Evolutionary conservation across 2,888 invertebrate genomes (phyloP).

Genomic region (Elgonia sp.): DNA sequence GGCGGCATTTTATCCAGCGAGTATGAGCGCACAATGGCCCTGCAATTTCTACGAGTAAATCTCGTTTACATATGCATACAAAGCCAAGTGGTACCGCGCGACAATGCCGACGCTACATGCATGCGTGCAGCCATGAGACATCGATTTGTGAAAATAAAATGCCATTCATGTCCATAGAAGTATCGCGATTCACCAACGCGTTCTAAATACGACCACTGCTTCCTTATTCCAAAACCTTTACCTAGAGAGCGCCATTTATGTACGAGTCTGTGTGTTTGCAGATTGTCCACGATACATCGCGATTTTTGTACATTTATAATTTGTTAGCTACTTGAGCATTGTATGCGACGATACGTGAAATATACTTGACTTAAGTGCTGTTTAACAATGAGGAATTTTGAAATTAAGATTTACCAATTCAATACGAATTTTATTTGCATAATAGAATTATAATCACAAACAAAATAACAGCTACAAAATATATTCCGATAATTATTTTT

Average conservation of each 20-base stretch:
- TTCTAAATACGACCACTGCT: conserved; percentile 69
- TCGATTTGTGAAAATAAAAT: conserved; percentile 82
- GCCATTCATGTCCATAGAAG: conserved; percentile 81
- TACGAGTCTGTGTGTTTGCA: conserved; percentile 42
- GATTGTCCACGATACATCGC: conserved; percentile 66
- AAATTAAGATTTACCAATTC: conserved; percentile 41
- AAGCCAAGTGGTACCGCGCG: conserved; percentile 79
- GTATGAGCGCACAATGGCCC: conserved; percentile 79
- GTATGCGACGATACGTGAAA: conserved; percentile 61
- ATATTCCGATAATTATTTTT: neutral
- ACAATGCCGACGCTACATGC: conserved; percentile 78
- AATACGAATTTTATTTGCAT: conserved; percentile 26
- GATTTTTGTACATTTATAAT: conserved; percentile 70
- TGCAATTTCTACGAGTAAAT: conserved; percentile 80
- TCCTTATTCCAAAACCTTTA: conserved; percentile 70
- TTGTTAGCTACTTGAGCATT: conserved; percentile 58
- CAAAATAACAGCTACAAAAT: neutral
- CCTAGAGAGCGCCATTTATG: conserved; percentile 55
- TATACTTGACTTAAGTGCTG: conserved; percentile 25
- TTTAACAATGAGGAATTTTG: conserved; percentile 52
- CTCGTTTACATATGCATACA: conserved; percentile 84
- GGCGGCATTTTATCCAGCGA: conserved; percentile 71
- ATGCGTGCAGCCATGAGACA: conserved; percentile 75
- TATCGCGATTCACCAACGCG: conserved; percentile 80
- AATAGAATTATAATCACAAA: conserved; percentile 16